Evolutionary conservation across 1,140 invertebrate species (phyloP), one percentile per base, ranked within the genome.

Genomic region (Drosophila pseudoobscura): DNA sequence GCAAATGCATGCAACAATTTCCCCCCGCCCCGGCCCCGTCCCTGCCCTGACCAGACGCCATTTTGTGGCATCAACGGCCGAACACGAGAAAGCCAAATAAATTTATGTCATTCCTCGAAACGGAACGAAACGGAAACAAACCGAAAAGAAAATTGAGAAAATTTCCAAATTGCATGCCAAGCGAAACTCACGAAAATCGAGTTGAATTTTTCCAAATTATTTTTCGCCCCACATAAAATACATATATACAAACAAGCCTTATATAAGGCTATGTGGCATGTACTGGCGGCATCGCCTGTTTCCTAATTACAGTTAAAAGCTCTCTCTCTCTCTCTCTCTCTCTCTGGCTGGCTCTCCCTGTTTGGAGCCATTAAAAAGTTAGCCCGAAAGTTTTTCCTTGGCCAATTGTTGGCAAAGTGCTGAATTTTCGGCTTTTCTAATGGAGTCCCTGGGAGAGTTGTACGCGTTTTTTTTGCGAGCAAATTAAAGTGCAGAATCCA

Each of bases 1-100:
- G 83, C 82, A 84, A 84, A 84, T 84, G 65, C 63, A 75, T 56
- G 71, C 72, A 80, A 76, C 72, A 69, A 82, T 77, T 82, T 74
- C 58, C 58, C 17, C 64, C 52, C 17, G 0, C 0, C 17, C 17
- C 17, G 0, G 17, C 0, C 17, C 17, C 17, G 17, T 0, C 17
- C 17, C 17, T 0, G 17, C 17, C 17, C 17, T 0, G 44, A 46
- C 65, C 55, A 55, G 52, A 66, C 82, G 82, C 77, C 82, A 85
- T 87, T 85, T 85, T 85, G 55, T 69, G 70, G 66, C 69, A 72
- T 71, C 66, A 73, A 72, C 70, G 51, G 29, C 51, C 63, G 72
- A 70, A 69, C 75, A 77, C 75, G 75, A 76, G 73, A 76, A 76
- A 77, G 53, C 73, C 65, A 77, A 77, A 77, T 76, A 77, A 77